Evolutionary conservation across 2,797 vertebrate species (phyloP).

Genomic region (Chelidonichthys spinosus): DNA sequence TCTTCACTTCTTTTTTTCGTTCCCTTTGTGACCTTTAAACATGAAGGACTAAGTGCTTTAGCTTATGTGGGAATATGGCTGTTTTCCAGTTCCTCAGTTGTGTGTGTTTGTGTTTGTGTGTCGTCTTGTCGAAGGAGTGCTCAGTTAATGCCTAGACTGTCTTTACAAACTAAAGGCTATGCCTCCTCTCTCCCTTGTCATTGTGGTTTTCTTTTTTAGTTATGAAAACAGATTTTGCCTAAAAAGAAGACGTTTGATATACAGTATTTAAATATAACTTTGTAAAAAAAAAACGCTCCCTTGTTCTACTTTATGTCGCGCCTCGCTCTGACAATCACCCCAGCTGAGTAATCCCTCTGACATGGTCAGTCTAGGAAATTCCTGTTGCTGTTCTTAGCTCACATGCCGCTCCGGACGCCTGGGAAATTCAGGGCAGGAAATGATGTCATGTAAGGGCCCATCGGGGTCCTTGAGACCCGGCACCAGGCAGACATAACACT

Average conservation of each 20-base stretch:
- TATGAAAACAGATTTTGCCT: neutral
- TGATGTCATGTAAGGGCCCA: constrained; percentile 67
- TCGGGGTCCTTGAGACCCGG: constrained; percentile 53
- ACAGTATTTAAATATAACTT: neutral
- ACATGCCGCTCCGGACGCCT: constrained; percentile 56
- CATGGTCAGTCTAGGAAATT: constrained; percentile 59
- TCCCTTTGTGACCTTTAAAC: constrained; percentile 55
- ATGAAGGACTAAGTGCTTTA: constrained; percentile 69
- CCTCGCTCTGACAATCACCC: constrained; percentile 22
- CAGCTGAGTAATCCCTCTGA: constrained; percentile 44
- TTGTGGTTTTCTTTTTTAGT: neutral
- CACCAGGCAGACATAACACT: constrained; percentile 38
- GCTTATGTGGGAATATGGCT: constrained; percentile 77
- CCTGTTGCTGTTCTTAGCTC: constrained; percentile 73
- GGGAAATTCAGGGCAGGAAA: constrained; percentile 77
- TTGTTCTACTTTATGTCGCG: neutral
- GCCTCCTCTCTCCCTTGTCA: neutral
- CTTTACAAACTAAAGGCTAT: constrained; percentile 6
- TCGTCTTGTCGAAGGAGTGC: neutral
- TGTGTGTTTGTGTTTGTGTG: constrained; percentile 17
- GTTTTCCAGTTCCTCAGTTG: constrained; percentile 49
- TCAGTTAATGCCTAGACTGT: constrained; percentile 8
- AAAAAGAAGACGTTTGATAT: neutral
- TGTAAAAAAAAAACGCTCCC: neutral
- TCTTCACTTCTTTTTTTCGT: constrained; percentile 36